Conservation (phyloP, 2,888 invertebrate genomes). For the Philonicus albiceps region DNA sequence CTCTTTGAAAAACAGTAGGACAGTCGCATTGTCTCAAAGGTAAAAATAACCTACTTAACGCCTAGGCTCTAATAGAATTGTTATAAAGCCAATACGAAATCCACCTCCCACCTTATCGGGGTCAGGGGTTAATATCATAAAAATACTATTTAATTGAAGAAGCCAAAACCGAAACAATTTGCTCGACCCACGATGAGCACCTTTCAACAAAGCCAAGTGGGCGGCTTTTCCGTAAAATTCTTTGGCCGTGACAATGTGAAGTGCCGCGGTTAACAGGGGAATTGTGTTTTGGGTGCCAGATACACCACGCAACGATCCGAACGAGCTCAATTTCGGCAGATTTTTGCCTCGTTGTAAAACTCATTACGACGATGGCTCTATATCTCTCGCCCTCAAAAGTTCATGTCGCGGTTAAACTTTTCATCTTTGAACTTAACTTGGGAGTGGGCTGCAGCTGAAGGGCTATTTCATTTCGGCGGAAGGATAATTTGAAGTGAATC, state of each 20-base stretch:
- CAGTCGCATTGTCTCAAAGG: background rate
- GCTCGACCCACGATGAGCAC: background rate
- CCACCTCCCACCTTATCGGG: background rate
- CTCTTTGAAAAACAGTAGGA: background rate
- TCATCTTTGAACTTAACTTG: background rate
- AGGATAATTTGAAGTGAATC: background rate
- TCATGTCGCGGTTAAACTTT: conserved; percentile 24
- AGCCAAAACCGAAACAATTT: background rate
- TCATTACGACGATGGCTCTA: background rate
- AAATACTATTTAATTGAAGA: background rate
- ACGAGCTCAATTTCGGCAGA: background rate
- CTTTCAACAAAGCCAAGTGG: background rate
- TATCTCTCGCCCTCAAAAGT: background rate
- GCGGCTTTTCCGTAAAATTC: background rate
- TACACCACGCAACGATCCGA: background rate
- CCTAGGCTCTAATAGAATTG: background rate
- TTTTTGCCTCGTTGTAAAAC: background rate
- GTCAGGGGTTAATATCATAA: background rate
- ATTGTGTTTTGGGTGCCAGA: conserved; percentile 14
- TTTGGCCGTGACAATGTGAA: background rate
- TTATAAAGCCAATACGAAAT: background rate
- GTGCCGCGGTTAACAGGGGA: conserved; percentile 29
- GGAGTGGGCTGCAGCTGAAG: background rate
- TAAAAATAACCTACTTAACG: background rate
- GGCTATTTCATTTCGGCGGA: background rate